Evolutionary conservation across 2,797 vertebrate species (phyloP), one percentile per base, ranked within the genome.

Genomic region (Geotria australis): DNA sequence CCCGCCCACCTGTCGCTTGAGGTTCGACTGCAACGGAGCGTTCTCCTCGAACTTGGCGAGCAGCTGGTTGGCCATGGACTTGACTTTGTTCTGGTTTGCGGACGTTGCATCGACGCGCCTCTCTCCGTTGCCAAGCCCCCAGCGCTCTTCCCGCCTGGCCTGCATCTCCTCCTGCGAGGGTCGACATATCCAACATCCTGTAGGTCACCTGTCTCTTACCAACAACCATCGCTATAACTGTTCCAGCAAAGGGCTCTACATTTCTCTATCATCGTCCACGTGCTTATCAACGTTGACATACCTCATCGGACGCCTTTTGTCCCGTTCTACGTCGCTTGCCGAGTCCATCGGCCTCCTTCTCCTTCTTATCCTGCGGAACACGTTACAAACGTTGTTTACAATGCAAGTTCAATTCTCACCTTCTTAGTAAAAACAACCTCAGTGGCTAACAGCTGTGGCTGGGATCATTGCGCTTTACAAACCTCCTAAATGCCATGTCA

Each of bases 21-120:
- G 66, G 56, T 78, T 76, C 8, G 76, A 72, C 10, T 77, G 83
- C 1, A 70, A 67, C 0, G 86, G 83, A 0, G 83, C 81, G 2
- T 89, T 95, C 68, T 88, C 85, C 65, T 95, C 89, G 61, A 94
- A 91, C 69, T 95, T 94, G 64, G 89, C 85, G 14, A 94, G 74
- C 53, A 98, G 77, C 68, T 94, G 89, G 2, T 79, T 93, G 15
- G 86, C 84, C 83, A 96, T 86, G 65, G 82, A 83, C 67, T 89
- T 95, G 65, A 96, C 86, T 70, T 93, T 96, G 71, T 88, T 91
- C 69, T 85, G 72, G 70, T 85, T 85, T 1, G 77, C 71, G 9
- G 71, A 59, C 2, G 74, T 62, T 3, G 70, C 68, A 12, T 91
- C 85, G 38, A 73, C 69, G 60, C 73, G 78, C 49, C 77, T 75